Evolutionary conservation across 2,797 vertebrate genomes (phyloP).

Genomic region (Antrozous pallidus): DNA sequence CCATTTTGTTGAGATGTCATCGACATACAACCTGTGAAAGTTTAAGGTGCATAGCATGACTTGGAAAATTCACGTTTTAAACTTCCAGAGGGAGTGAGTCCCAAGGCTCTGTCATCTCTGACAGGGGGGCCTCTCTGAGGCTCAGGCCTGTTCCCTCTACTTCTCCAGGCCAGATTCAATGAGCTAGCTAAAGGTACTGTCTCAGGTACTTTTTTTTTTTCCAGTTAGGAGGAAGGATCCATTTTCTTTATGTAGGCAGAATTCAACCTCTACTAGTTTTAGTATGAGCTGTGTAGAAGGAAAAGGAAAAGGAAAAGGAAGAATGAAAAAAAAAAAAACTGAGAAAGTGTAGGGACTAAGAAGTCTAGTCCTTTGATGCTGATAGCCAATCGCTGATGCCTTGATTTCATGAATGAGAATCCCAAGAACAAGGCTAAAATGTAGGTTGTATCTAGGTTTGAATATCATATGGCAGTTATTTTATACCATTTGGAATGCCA

Average conservation of each 20-base stretch:
- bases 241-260: not conserved
- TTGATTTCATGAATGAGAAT: constrained; percentile 45
- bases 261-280: not conserved
- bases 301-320: not conserved
- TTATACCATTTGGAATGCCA: constrained; percentile 81
- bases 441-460: constrained; percentile 60
- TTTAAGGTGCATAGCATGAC: not conserved
- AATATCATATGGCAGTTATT: constrained; percentile 79
- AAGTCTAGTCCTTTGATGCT: not conserved
- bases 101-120: not conserved
- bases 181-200: not conserved
- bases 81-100: not conserved
- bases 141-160: not conserved
- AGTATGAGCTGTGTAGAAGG: not conserved
- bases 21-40: not conserved
- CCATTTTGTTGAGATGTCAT: not conserved
- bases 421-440: constrained; percentile 31
- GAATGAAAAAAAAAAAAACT: not conserved
- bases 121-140: not conserved
- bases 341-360: not conserved
- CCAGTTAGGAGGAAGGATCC: not conserved
- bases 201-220: not conserved
- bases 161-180: not conserved
- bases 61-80: not conserved
- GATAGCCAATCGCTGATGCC: not conserved